Evolutionary conservation across 2,797 vertebrate genomes (phyloP), one percentile per base, ranked within the genome.

Genomic region (Onychomys leucogaster): DNA sequence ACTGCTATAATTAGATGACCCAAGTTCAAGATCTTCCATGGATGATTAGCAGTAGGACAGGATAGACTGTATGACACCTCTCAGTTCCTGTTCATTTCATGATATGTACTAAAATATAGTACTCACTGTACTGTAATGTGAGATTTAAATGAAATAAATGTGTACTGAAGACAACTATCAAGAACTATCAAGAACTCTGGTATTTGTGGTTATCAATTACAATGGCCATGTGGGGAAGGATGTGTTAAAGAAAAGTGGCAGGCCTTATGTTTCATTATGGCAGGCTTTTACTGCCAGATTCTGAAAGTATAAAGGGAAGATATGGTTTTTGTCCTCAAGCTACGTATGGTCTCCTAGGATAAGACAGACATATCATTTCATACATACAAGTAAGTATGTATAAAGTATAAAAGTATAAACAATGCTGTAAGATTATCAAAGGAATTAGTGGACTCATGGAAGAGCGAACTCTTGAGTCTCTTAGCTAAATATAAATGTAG

Each of bases 361-460:
- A 81, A 97, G 83, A 67, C 12, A 55, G 76, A 43, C 82, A 29
- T 41, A 23, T 49, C 75, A 71, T 89, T 96, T 92, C 17, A 65
- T 16, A 32, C 9, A n/a, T 86, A 77, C 76, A 87, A 55, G 49
- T 12, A 52, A 2, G 49, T 52, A 52, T 52, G 49, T 52, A 52
- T 52, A 52, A 52, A 52, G 49, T 52, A 52, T 77, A n/a, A 10
- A 87, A 32, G 7, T 55, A 2, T 83, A 17, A 73, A 6, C 16
- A 8, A 17, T 75, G 61, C 7, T 94, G 2, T 77, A 69, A 75
- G 55, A 37, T 9, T 69, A 29, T n/a, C 27, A 43, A 41, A 95
- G 46, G 61, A 55, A 90, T 86, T 23, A 8, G 5, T 90, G 29
- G 21, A 94, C 61, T 52, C 41, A 8, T 0, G 16, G 37, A 78